phyloP scores from a whole-genome alignment of 1,140 invertebrate species.

The Leguminivora glycinivorella region DNA sequence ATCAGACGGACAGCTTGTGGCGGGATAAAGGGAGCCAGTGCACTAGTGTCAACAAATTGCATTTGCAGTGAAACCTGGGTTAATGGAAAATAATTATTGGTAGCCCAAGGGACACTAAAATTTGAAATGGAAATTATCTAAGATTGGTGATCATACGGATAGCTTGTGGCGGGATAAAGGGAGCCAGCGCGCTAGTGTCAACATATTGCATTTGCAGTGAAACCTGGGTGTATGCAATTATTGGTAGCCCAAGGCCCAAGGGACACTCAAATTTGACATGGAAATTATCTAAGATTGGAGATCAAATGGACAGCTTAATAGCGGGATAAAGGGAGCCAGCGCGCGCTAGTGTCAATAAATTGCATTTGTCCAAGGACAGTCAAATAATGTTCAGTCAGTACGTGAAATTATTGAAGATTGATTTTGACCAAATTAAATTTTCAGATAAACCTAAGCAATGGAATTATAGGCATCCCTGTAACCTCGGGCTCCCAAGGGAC shows the following conservation, averaged over 20 bases:
- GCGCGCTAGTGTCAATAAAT: too few species aligned
- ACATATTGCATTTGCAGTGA: conserved; percentile 49
- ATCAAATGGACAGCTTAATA: too few species aligned
- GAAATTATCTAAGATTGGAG: too few species aligned
- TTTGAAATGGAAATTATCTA: too few species aligned
- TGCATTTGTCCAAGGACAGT: too few species aligned
- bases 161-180: conserved; percentile 36
- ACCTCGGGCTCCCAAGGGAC: too few species aligned
- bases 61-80: conserved; percentile 35
- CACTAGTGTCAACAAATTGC: conserved; percentile 48
- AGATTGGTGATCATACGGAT: conserved; percentile 16
- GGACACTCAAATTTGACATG: neutral
- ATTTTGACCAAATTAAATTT: too few species aligned
- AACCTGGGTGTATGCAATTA: neutral
- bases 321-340: too few species aligned
- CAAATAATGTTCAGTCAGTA: too few species aligned
- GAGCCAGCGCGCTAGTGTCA: conserved; percentile 35
- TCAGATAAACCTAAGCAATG: too few species aligned
- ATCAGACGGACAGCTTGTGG: conserved; percentile 29
- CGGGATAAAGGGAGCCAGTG: conserved; percentile 32
- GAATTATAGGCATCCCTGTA: too few species aligned
- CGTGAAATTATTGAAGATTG: too few species aligned
- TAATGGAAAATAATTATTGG: neutral
- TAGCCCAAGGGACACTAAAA: neutral
- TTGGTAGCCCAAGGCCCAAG: neutral